A percentile compares a stretch with the other conserved stretches of the same genome.
phyloP scores from a whole-genome alignment of 1,140 invertebrate genomes.

The Drosophila baimaii region DNA sequence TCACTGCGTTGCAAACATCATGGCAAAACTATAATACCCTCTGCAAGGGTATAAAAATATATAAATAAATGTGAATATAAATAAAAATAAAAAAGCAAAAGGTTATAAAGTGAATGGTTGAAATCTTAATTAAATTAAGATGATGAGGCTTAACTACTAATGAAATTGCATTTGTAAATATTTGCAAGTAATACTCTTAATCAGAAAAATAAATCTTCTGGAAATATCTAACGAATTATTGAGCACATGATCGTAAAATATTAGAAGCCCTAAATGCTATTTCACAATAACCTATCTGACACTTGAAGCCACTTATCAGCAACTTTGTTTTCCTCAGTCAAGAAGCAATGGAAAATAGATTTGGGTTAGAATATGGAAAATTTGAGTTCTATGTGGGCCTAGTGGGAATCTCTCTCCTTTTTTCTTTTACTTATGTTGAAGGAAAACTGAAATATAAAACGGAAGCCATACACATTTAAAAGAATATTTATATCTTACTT shows the following conservation, averaged over 20 bases:
- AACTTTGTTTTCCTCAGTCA: background rate
- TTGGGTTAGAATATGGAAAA: background rate
- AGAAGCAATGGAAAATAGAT: constrained; percentile 1
- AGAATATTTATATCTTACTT: constrained; percentile 10
- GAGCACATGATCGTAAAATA: constrained; percentile 1
- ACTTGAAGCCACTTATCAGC: constrained; percentile 40
- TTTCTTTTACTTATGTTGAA: background rate
- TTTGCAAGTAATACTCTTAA: constrained; percentile 2
- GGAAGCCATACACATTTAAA: background rate
- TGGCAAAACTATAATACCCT: no score
- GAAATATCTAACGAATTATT: background rate
- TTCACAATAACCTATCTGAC: constrained; percentile 40
- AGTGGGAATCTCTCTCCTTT: no score
- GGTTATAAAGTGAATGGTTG: no score
- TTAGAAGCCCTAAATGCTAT: constrained; percentile 1
- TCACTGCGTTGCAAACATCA: no score
- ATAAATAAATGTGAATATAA: no score
- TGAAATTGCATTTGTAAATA: background rate
- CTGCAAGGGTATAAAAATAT: no score
- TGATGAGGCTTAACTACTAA: no score
- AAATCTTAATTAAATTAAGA: no score
- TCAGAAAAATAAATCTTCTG: constrained; percentile 1
- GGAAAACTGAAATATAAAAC: no score
- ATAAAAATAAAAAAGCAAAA: no score
- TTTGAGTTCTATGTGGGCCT: background rate